These are phyloP conservation scores for Cryptoblepharus egeriae DNA, from an alignment of 2,797 vertebrate genomes.

Conservation along the genomic window DNA sequence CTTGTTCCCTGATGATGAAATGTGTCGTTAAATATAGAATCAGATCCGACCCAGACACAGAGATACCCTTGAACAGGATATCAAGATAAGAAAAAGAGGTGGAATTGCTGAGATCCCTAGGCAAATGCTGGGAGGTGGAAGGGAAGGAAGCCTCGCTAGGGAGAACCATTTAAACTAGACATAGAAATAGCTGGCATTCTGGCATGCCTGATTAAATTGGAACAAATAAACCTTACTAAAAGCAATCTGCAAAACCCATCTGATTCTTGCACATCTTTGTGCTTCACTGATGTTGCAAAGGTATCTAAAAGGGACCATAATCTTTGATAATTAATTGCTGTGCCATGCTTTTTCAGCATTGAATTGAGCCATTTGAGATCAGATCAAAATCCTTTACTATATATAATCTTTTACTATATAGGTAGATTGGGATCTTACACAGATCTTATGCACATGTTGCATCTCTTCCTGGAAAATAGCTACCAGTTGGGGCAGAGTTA, in stretches of 20 bases:
- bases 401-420: no score
- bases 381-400: no score
- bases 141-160: constrained; percentile 51
- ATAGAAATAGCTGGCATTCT: constrained; percentile 74
- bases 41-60: constrained; percentile 70
- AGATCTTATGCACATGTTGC: no score
- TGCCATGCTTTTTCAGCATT: constrained; percentile 45
- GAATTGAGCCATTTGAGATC: background rate
- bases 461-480: no score
- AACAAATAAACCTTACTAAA: constrained; percentile 63
- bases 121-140: constrained; percentile 36
- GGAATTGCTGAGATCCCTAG: constrained; percentile 65
- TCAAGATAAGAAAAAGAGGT: constrained; percentile 68
- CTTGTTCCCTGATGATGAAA: constrained; percentile 70
- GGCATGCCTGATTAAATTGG: constrained; percentile 73
- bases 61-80: constrained; percentile 68
- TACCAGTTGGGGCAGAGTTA: no score
- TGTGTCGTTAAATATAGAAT: constrained; percentile 81
- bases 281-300: constrained; percentile 59
- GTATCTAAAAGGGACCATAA: constrained; percentile 48
- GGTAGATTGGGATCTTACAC: no score
- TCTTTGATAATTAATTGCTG: constrained; percentile 71
- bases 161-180: constrained; percentile 74
- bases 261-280: constrained; percentile 53
- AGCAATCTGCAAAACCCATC: constrained; percentile 69